A percentile compares a stretch with the other conserved stretches of the same genome.
Evolutionary conservation across 2,888 invertebrate species (phyloP).

Genomic region (Athalia rosae): DNA sequence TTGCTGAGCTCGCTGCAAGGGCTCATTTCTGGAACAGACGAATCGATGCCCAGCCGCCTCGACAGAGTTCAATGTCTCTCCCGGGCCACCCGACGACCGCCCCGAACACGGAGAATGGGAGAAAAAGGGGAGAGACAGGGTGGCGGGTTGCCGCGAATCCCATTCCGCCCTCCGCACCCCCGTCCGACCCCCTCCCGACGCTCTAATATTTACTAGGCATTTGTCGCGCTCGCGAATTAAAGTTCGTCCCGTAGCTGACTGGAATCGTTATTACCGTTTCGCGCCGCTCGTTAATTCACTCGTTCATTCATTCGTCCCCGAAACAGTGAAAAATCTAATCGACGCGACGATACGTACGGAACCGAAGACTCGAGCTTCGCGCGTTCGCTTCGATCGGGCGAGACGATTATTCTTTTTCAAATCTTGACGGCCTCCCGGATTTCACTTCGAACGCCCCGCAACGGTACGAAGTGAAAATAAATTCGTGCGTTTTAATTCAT

Average conservation of each 20-base stretch:
- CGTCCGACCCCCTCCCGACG: constrained; percentile 47
- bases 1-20: constrained; percentile 49
- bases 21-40: constrained; percentile 69
- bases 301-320: neutral
- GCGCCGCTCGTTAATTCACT: constrained; percentile 2
- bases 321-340: neutral
- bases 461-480: constrained; percentile 3
- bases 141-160: constrained; percentile 35
- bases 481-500: neutral
- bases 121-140: constrained; percentile 30
- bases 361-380: neutral
- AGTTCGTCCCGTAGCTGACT: constrained; percentile 31
- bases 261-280: constrained; percentile 44
- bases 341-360: neutral
- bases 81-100: constrained; percentile 63
- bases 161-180: constrained; percentile 52
- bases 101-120: constrained; percentile 55
- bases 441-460: neutral
- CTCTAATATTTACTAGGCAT: constrained; percentile 48
- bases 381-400: neutral
- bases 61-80: constrained; percentile 71
- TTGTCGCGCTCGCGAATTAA: constrained; percentile 47
- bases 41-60: constrained; percentile 67
- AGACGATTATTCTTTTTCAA: neutral
- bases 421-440: constrained; percentile 8